Evolutionary conservation across 2,113 vertebrate species (phyloP).

Genomic region (Pomatostomus ruficeps): DNA sequence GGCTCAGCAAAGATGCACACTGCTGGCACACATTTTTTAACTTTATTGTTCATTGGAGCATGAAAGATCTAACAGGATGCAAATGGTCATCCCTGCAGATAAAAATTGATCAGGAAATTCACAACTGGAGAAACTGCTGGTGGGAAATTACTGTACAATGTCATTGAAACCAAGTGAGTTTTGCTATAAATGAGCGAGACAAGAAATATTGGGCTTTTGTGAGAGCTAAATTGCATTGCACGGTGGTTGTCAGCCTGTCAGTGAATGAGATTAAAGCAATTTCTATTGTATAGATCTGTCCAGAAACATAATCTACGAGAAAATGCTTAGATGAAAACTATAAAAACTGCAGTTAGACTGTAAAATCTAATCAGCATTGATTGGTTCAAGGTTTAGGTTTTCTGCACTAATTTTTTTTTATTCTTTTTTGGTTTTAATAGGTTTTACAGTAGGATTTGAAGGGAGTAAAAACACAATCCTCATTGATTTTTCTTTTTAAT

Average conservation of each 20-base stretch:
- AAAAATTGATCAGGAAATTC: conserved; percentile 29
- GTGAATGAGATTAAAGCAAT: conserved; percentile 69
- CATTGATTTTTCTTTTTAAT: conserved; percentile 36
- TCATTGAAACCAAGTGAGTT: conserved; percentile 16
- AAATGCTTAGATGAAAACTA: conserved; percentile 65
- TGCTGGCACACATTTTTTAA: background rate
- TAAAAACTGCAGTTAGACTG: conserved; percentile 63
- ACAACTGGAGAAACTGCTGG: background rate
- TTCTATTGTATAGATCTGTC: conserved; percentile 67
- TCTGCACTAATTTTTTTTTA: background rate
- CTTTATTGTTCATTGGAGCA: background rate
- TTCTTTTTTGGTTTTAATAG: background rate
- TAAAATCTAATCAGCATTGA: conserved; percentile 71
- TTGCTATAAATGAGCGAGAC: background rate
- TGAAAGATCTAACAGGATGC: background rate
- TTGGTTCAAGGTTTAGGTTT: conserved; percentile 42
- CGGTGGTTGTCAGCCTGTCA: conserved; percentile 37
- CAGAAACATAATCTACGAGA: conserved; percentile 60
- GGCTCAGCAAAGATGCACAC: background rate
- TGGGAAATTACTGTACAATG: background rate
- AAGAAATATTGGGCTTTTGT: conserved; percentile 24
- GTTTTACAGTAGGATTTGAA: background rate
- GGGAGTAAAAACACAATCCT: background rate
- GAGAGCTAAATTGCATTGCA: conserved; percentile 52
- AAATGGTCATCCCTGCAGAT: background rate